Evolutionary conservation across 2,113 vertebrate genomes (phyloP).

Genomic region (Ia io): DNA sequence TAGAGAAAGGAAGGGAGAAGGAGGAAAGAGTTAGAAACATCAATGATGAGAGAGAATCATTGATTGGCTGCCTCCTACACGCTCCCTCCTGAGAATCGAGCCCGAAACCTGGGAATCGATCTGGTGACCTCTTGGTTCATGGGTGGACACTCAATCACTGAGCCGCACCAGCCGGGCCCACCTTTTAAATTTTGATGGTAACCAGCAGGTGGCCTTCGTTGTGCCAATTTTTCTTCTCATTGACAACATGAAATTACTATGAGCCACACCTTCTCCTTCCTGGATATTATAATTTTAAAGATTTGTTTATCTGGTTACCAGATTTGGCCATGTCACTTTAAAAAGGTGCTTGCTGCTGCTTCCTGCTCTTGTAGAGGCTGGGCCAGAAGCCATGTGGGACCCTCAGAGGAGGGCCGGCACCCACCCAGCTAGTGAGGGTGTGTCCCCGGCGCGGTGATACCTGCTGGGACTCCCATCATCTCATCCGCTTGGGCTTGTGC

Average conservation of each 20-base stretch:
- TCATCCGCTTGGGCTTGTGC: not conserved
- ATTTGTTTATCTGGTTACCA: not conserved
- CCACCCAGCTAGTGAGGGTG: not conserved
- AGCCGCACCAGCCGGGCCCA: no score
- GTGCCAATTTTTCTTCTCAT: not conserved
- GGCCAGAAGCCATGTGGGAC: rapidly evolving
- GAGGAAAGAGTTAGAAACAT: no score
- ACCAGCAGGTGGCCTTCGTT: not conserved
- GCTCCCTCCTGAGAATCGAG: no score
- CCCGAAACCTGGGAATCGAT: no score
- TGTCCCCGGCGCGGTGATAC: not conserved
- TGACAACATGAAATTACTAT: not conserved
- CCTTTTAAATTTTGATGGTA: slow-evolving; percentile 9
- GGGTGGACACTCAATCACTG: no score
- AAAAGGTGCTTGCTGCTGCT: not conserved
- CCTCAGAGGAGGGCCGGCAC: not conserved
- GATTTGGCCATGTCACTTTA: not conserved
- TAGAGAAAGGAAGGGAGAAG: no score
- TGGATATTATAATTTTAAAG: not conserved
- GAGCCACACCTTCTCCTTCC: not conserved
- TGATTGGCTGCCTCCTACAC: no score
- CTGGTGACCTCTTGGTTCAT: no score
- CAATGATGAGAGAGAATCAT: no score
- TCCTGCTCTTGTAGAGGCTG: not conserved
- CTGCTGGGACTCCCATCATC: not conserved